Evolutionary conservation across 2,888 invertebrate genomes (phyloP), one percentile per base, ranked within the genome.

Genomic region (Bhutanitis thaidina): DNA sequence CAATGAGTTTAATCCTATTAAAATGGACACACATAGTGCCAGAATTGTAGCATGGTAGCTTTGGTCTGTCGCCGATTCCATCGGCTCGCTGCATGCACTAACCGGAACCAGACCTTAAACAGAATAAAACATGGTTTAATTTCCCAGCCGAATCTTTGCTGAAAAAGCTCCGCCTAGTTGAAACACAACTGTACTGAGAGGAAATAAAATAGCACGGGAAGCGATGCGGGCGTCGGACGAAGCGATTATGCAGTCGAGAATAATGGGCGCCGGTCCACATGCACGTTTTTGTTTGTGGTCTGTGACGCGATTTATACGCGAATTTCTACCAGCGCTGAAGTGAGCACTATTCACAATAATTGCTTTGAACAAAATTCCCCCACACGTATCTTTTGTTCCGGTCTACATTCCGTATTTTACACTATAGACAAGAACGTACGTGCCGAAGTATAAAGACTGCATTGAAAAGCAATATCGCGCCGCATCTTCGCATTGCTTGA

Each of bases 171-270:
- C 74, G 72, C 80, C 77, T 85, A 82, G 80, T 81, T 80, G 79
- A 81, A 85, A 85, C 79, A 82, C 77, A 82, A 86, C 82, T 82
- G 81, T 83, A 77, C 77, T 67, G 80, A 77, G 82, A 82, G 87
- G 87, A 85, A 85, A 87, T 88, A 88, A 89, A 89, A 86, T 87
- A 85, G 87, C 78, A 72, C 77, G 84, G 85, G 85, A 85, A 87
- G 78, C 88, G 86, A 84, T 86, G 87, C 88, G 87, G 86, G 85
- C 83, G 86, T 85, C 80, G 87, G 87, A 88, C 88, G 88, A 83
- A 86, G 85, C 88, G 88, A 89, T 89, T 89, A 89, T 89, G 87
- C 88, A 87, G 88, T 86, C 81, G 87, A 89, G 86, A 89, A 88
- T 89, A 89, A 88, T 89, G 87, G 88, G 75, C 77, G 81, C 80